Evolutionary conservation across 2,113 vertebrate genomes (phyloP), one percentile per base, ranked within the genome.

Genomic region (Hiodon tergisus): DNA sequence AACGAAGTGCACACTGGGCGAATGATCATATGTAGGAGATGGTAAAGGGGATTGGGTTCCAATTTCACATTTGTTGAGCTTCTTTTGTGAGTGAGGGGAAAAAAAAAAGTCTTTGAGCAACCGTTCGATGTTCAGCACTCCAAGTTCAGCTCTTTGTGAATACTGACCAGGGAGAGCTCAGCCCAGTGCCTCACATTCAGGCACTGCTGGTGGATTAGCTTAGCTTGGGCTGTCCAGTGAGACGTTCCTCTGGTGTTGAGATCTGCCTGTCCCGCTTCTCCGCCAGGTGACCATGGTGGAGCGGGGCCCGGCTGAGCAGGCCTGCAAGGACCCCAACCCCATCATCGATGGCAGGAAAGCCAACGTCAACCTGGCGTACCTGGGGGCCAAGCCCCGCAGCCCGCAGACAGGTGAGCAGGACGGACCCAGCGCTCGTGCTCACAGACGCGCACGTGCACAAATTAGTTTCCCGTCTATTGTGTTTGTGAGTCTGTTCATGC

Each of bases 291-390:
- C 97, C 0, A 99, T 98, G 97, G 93, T 92, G 0, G 96, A 99
- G 86, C 85, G 94, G 75, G 92, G 91, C 0, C 93, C 96, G 0
- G 97, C 96, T 0, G 97, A 98, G 67, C 86, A 95, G 71, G 97
- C 97, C 0, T 99, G 97, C 84, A 99, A 98, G 87, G 97, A 99
- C 83, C 96, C 97, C 0, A 99, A 99, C 79, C 97, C 97, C 80
- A 98, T 98, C 84, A 99, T 99, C 0, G 97, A 99, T 9, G 97
- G 96, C 78, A 92, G 97, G 75, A 99, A 99, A 85, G 97, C 97
- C 48, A 98, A 99, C 0, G 97, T 99, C 78, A 99, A 99, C 90
- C 87, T 98, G 83, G 96, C 97, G 0, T 99, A 99, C 84, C 86
- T 98, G 82, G 97, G 97, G 6, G 97, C 97, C 80, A 99, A 99